Percentiles rank a stretch among this genome's conserved stretches.
These are phyloP conservation scores for Ophion ventricosus DNA, from an alignment of 2,888 invertebrate genomes.

Conservation along the genomic window DNA sequence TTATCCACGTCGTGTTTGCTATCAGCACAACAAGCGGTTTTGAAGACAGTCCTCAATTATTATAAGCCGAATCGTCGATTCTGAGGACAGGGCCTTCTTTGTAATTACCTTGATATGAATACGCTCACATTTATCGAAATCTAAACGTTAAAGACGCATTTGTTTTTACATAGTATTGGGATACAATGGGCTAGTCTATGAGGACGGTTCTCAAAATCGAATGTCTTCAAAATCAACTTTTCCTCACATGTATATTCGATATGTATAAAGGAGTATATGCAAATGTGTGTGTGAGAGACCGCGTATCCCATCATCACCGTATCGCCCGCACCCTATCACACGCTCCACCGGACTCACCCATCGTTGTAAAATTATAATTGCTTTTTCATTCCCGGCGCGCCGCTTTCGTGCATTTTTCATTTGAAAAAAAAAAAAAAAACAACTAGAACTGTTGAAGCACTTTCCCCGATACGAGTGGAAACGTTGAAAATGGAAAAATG, in stretches of 20 bases:
- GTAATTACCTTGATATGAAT: background rate
- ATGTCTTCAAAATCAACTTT: background rate
- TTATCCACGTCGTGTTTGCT: background rate
- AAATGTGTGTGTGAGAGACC: background rate
- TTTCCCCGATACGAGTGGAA: background rate
- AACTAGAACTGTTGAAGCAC: background rate
- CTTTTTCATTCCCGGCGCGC: constrained; percentile 28
- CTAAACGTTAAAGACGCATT: background rate
- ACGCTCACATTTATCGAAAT: background rate
- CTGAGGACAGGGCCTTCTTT: background rate
- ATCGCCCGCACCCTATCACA: constrained; percentile 24
- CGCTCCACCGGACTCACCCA: constrained; percentile 16
- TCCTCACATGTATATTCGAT: background rate
- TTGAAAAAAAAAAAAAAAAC: background rate
- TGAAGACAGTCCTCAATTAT: background rate
- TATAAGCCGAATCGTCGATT: background rate
- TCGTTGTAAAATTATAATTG: constrained; percentile 61
- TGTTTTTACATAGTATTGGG: background rate
- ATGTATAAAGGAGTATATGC: background rate
- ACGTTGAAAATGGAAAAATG: background rate
- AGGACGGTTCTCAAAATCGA: background rate
- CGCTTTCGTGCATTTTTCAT: constrained; percentile 3
- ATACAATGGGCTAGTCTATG: background rate
- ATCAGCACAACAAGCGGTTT: background rate
- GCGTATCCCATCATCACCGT: constrained; percentile 20